Evolutionary conservation across 2,113 vertebrate species (phyloP), one percentile per base, ranked within the genome.

Genomic region (Pungitius pungitius): DNA sequence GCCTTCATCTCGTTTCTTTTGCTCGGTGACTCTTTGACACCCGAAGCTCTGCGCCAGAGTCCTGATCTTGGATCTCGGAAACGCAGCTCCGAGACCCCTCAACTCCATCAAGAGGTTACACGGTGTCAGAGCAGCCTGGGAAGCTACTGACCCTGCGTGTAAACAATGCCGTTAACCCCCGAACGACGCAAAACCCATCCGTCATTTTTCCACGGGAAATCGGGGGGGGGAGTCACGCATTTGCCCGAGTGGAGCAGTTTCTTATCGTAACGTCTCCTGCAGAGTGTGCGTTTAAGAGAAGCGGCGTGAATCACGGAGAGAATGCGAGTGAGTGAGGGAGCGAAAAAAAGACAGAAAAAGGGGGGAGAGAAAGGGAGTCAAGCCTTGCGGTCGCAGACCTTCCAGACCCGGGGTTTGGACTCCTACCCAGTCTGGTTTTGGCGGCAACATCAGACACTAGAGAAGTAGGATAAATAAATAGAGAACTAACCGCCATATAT

Each of bases 101-200:
- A 69, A 73, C 84, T 81, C 35, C 84, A 58, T 81, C 77, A 35
- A 33, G 66, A 52, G 37, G 51, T 18, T 49, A 64, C 69, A 8
- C 30, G 13, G 13, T 85, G 82, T 85, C 86, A 85, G 73, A 80
- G 82, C 65, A 49, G 91, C 84, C 85, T 92, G 91, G 87, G 90
- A 92, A 92, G 87, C 58, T 37, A 35, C 78, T 85, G 87, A 87
- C 85, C 89, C 75, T 61, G 45, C 68, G 5, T 27, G 68, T 78
- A 87, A 90, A 85, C 90, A 77, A 52, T 79, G 78, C 83, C 49
- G 79, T 72, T 80, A 84, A 81, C 83, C 81, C 77, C 40, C 18
- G n/a, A n/a, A 49, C 27, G 30, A 68, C 1, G 37, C 75, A 78
- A 22, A 75, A 75, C 62, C 69, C 72, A 89, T 85, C 86, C 78